phyloP scores from a whole-genome alignment of 2,888 invertebrate genomes.

The Lochmaea capreae region DNA sequence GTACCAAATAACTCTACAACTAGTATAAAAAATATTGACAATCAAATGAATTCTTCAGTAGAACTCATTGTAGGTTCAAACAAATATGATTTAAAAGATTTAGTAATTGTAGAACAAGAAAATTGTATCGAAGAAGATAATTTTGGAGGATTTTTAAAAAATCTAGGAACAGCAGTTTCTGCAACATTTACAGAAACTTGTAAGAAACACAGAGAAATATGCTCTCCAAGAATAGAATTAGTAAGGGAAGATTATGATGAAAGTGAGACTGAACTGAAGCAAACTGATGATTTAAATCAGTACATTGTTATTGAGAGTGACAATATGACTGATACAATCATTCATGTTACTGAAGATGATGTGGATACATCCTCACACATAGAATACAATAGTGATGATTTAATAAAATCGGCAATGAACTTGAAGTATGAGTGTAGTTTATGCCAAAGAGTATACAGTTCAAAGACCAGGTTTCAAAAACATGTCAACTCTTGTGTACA shows the following conservation, averaged over 20 bases:
- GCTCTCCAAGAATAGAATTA: neutral
- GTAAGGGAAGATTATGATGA: neutral
- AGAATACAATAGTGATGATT: constrained; percentile 13
- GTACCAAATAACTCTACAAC: neutral
- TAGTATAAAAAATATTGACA: neutral
- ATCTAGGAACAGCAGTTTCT: constrained; percentile 52
- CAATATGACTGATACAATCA: neutral
- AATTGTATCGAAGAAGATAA: constrained; percentile 33
- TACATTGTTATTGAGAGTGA: constrained; percentile 21
- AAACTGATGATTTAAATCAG: constrained; percentile 13
- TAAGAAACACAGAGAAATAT: constrained; percentile 1
- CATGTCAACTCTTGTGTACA: constrained; percentile 40
- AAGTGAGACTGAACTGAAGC: neutral
- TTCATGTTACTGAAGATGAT: neutral
- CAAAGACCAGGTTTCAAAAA: constrained; percentile 20
- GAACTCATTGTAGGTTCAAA: constrained; percentile 51
- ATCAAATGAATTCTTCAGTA: constrained; percentile 36
- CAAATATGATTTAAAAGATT: constrained; percentile 51
- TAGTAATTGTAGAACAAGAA: constrained; percentile 51
- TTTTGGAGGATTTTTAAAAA: constrained; percentile 53
- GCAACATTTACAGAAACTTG: constrained; percentile 47
- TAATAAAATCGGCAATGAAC: constrained; percentile 23
- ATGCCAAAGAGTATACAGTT: constrained; percentile 19
- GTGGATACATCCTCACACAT: neutral
- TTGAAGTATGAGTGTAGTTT: constrained; percentile 22